These are phyloP conservation scores for Phrynocephalus forsythii DNA, from an alignment of 2,797 vertebrate species.

Conservation along the genomic window DNA sequence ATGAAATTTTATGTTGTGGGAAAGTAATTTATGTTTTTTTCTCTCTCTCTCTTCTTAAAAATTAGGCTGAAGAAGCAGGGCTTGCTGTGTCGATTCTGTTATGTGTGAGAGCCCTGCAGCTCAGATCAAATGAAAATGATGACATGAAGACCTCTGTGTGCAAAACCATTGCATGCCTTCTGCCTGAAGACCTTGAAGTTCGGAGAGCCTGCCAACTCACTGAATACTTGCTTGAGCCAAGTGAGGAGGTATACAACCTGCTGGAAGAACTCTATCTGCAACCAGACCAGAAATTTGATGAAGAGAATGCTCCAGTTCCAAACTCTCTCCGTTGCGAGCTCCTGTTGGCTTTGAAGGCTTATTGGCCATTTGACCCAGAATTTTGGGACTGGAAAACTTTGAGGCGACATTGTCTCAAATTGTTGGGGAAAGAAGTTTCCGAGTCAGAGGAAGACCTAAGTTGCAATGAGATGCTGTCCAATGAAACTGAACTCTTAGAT, in stretches of 20 bases:
- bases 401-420: slow-evolving; percentile 89
- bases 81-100: slow-evolving; percentile 91
- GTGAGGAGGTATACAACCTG: slow-evolving; percentile 84
- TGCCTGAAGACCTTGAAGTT: slow-evolving; percentile 94
- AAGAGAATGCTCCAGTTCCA: slow-evolving; percentile 90
- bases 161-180: slow-evolving; percentile 93
- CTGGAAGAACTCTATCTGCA: slow-evolving; percentile 92
- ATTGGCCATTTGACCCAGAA: slow-evolving; percentile 98
- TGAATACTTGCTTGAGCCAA: slow-evolving; percentile 91
- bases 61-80: slow-evolving; percentile 89
- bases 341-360: slow-evolving; percentile 92
- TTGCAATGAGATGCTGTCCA: slow-evolving; percentile 77
- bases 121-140: slow-evolving; percentile 89
- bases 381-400: slow-evolving; percentile 99
- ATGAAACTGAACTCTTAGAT: slow-evolving; percentile 80
- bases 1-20: background rate
- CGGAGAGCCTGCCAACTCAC: slow-evolving; percentile 95
- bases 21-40: slow-evolving; percentile 36
- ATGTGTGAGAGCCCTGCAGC: slow-evolving; percentile 95
- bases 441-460: slow-evolving; percentile 85
- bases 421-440: slow-evolving; percentile 86
- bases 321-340: slow-evolving; percentile 97
- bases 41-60: background rate
- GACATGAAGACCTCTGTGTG: slow-evolving; percentile 93
- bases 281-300: slow-evolving; percentile 95